Evolutionary conservation across 2,888 invertebrate species (phyloP).

Genomic region (Maniola hyperantus): DNA sequence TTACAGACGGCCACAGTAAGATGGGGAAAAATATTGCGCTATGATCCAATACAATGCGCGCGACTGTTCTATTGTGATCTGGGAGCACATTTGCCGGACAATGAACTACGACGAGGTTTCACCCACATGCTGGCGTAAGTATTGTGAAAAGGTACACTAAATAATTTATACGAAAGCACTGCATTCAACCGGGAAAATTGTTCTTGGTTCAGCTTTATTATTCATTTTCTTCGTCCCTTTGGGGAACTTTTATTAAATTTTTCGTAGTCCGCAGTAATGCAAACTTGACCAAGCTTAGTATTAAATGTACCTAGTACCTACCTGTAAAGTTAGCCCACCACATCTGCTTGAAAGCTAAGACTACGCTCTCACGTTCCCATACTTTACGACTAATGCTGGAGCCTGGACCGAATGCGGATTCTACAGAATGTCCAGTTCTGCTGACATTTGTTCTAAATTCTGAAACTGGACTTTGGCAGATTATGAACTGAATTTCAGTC

Average conservation of each 20-base stretch:
- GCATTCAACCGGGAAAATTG: neutral
- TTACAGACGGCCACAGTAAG: slow-evolving; percentile 67
- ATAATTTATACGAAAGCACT: slow-evolving; percentile 17
- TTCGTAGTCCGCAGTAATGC: too few species aligned
- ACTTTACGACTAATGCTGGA: too few species aligned
- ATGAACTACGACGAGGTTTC: slow-evolving; percentile 59
- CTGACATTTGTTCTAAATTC: too few species aligned
- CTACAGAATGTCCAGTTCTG: too few species aligned
- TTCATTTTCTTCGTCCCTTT: neutral
- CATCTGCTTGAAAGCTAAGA: too few species aligned
- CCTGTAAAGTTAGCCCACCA: too few species aligned
- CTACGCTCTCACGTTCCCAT: too few species aligned
- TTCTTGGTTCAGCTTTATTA: slow-evolving; percentile 2
- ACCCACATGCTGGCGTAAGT: slow-evolving; percentile 71
- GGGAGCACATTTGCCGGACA: slow-evolving; percentile 55
- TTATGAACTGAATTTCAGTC: too few species aligned
- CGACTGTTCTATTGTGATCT: slow-evolving; percentile 70
- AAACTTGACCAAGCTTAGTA: too few species aligned
- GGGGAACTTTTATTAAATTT: neutral
- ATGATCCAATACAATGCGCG: slow-evolving; percentile 71
- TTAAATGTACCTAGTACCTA: too few species aligned
- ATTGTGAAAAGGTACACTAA: slow-evolving; percentile 29
- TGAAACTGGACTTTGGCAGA: too few species aligned
- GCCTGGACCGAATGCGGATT: too few species aligned
- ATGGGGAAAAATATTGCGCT: slow-evolving; percentile 69